Base-by-base conservation (phyloP, 1,140 invertebrate species). In the Sycophaga agraensis region DNA sequence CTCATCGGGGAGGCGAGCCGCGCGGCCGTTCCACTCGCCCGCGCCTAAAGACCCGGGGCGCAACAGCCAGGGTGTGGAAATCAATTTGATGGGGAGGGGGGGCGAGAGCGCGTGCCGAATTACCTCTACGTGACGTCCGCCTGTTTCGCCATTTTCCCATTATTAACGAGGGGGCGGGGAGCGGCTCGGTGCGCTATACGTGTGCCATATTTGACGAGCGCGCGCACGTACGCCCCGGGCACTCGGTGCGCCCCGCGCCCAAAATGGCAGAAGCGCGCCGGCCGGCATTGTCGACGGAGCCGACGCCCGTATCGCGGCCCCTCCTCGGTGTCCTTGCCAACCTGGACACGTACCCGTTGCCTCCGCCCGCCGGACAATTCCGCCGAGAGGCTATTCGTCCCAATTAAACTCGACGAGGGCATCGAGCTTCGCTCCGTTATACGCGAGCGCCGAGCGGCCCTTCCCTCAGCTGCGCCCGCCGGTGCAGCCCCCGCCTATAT, bases 81-180 rank as follows among this genome's bases (percentile, higher is more conserved):
- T 79, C 77, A 81, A 79, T 81, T 81, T 79, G 76, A 76, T 75
- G 73, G 79, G 72, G 70, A 72, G 79, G 72, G 70, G 73, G 73
- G 76, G 75, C 75, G 74, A 72, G n/a, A n/a, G 74, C 72, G 76
- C 79, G 79, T 81, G 79, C 76, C 72, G 73, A 81, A 81, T 81
- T 81, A 80, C 78, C 79, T 80, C 76, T 80, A 81, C 79, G 79
- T 81, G 79, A 81, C 78, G 74, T 78, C 75, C 73, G 72, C 65
- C 70, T 73, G 75, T 78, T 81, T 81, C 75, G 70, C 74, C 76
- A 77, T 79, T 80, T 78, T 79, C 73, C 71, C 73, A 75, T 81
- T 79, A 81, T 78, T 79, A 80, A 75, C 72, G 73, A 72, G 28
- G 11, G 43, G 5, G 5, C 70, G 73, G 72, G 70, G n/a, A n/a